Evolutionary conservation across 37 sponge, comb jelly and placozoan genomes (phyloP), one percentile per base, ranked within the genome.

Genomic region (Agelas oroides): DNA sequence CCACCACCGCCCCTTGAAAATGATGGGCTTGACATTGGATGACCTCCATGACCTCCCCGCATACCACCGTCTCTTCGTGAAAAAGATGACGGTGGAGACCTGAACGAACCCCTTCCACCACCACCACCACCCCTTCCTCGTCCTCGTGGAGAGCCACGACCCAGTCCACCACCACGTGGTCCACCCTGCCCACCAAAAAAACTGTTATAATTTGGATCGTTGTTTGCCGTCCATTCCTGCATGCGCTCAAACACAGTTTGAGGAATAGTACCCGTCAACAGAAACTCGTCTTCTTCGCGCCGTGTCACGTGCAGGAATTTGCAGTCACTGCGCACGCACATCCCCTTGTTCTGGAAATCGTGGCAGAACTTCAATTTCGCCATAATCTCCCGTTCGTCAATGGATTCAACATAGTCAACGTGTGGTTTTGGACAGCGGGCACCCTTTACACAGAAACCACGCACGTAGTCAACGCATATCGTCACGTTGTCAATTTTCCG

Each of bases 241-340:
- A 70, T 80, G 8, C 89, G 76, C 19, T 77, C 77, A 77, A 88
- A 88, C 19, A 88, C 89, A 21, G 78, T 59, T 34, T 73, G 63
- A 20, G 89, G 89, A 46, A 88, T 77, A 1, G 67, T 57, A 16
- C 89, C 89, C 21, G 89, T 88, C 57, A 88, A 70, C 5, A 88
- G 77, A 54, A 88, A 88, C 78, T 88, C 89, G 63, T 88, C 89
- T 58, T 88, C 89, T 65, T 88, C 89, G 38, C 89, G 70, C 19
- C 89, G 59, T 30, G 89, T 88, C 61, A 88, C 89, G 64, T 88
- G 89, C 35, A 88, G 54, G 58, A 88, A 88, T 25, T 82, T 82
- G 56, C 89, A 88, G 15, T 39, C 83, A 1, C 41, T n/a, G 17
- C 89, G 77, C 19, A 36, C 17, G 64, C 89, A 88, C 62, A 82